A percentile compares a stretch with the other conserved stretches of the same genome.
These are phyloP conservation scores for Spilogale gracilis DNA, from an alignment of 2,113 vertebrate species.

Conservation along the genomic window DNA sequence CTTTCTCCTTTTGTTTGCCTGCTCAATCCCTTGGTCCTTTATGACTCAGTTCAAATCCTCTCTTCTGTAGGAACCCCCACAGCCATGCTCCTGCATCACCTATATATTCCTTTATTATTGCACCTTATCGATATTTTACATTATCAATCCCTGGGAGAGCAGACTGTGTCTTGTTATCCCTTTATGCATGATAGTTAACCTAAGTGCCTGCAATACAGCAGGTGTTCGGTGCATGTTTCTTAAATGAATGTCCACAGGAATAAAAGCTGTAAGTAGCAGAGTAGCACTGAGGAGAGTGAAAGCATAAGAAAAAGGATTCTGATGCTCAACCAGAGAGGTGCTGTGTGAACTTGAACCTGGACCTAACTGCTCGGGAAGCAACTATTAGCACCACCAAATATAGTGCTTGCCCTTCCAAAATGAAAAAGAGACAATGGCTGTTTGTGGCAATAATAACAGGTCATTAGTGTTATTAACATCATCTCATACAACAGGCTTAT, in stretches of 20 bases:
- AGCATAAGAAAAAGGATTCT: conserved; percentile 5
- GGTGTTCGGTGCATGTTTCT: not conserved
- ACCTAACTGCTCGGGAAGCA: conserved; percentile 51
- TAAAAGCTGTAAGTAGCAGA: not conserved
- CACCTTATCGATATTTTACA: not conserved
- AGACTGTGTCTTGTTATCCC: not conserved
- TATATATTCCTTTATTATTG: not conserved
- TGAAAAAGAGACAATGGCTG: conserved; percentile 36
- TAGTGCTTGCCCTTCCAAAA: conserved; percentile 55
- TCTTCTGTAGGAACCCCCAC: not conserved
- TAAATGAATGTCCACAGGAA: conserved; percentile 15
- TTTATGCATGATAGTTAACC: conserved; percentile 5
- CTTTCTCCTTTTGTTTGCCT: not conserved
- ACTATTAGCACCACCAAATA: conserved; percentile 59
- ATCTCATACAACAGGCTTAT: conserved; percentile 56
- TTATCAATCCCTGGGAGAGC: not conserved
- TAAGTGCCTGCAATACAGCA: not conserved
- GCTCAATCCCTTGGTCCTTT: not conserved
- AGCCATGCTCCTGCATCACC: not conserved
- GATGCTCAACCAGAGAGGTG: not conserved
- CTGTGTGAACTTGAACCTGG: conserved; percentile 51
- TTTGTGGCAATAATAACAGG: conserved; percentile 64
- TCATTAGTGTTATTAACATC: conserved; percentile 68
- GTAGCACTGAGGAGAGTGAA: not conserved
- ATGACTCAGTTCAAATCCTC: not conserved